Conservation (phyloP, 2,888 invertebrate genomes). For the Ligdia adustata region DNA sequence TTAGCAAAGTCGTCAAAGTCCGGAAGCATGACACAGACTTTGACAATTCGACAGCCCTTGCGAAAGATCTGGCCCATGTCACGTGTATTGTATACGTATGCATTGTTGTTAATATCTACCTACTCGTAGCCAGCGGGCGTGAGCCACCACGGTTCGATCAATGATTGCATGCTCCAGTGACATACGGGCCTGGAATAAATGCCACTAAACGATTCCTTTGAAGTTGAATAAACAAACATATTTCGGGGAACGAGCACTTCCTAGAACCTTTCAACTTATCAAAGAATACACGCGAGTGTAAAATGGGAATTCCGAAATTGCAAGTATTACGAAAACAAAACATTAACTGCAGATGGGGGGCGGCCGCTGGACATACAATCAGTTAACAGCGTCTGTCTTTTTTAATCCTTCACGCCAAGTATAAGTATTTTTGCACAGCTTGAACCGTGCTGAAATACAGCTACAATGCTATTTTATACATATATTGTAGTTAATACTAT, state of each 20-base stretch:
- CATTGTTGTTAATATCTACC: conserved; percentile 20
- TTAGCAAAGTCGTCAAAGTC: conserved; percentile 9
- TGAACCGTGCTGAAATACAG: too few relatives aligned
- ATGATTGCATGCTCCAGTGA: conserved; percentile 38
- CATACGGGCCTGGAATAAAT: conserved; percentile 33
- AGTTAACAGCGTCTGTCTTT: too few relatives aligned
- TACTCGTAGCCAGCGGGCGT: conserved; percentile 29
- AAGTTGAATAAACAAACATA: conserved; percentile 31
- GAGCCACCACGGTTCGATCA: conserved; percentile 33
- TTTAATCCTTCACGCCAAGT: too few relatives aligned
- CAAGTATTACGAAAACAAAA: too few relatives aligned
- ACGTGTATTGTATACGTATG: conserved; percentile 21
- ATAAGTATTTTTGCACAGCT: too few relatives aligned
- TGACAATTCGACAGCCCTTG: conserved; percentile 28
- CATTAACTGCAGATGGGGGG: too few relatives aligned
- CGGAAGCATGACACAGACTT: conserved; percentile 18
- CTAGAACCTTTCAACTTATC: background rate
- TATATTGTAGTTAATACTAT: too few relatives aligned
- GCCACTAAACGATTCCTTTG: conserved; percentile 28
- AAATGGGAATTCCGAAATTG: background rate
- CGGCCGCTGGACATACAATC: too few relatives aligned
- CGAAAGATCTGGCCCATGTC: conserved; percentile 21
- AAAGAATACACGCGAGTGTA: background rate
- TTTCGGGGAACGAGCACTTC: conserved; percentile 21
- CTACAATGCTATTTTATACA: too few relatives aligned